Conservation (phyloP, 2,797 vertebrate species). For the Kryptopterus vitreolus region DNA sequence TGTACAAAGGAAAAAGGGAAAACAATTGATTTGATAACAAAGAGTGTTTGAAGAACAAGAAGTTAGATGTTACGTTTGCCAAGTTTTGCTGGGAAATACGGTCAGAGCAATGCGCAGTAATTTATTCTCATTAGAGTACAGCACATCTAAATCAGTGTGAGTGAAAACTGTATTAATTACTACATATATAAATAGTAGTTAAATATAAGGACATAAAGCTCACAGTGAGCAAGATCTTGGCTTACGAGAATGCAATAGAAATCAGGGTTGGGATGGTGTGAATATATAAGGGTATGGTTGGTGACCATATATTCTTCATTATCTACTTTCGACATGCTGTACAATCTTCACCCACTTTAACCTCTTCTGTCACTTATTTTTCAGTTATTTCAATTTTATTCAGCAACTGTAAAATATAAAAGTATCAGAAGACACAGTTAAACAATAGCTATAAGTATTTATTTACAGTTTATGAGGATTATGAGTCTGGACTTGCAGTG, state of each 20-base stretch:
- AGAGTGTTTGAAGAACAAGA: neutral
- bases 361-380: neutral
- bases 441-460: neutral
- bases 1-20: neutral
- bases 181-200: slow-evolving; percentile 3
- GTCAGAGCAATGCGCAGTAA: neutral
- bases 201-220: slow-evolving; percentile 1
- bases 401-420: neutral
- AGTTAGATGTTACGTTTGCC: neutral
- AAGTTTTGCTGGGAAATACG: neutral
- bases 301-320: neutral
- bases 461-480: no score
- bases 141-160: neutral
- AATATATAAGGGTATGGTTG: neutral
- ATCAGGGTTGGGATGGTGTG: neutral
- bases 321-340: neutral
- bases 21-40: neutral
- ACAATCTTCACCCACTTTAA: neutral
- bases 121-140: neutral
- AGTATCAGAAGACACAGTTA: neutral
- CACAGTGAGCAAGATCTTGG: neutral
- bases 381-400: no score
- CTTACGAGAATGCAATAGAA: neutral
- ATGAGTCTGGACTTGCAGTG: neutral
- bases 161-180: neutral